Base-by-base conservation (phyloP, 64 coral and sea anemone genomes). In the Pocillopora damicornis region DNA sequence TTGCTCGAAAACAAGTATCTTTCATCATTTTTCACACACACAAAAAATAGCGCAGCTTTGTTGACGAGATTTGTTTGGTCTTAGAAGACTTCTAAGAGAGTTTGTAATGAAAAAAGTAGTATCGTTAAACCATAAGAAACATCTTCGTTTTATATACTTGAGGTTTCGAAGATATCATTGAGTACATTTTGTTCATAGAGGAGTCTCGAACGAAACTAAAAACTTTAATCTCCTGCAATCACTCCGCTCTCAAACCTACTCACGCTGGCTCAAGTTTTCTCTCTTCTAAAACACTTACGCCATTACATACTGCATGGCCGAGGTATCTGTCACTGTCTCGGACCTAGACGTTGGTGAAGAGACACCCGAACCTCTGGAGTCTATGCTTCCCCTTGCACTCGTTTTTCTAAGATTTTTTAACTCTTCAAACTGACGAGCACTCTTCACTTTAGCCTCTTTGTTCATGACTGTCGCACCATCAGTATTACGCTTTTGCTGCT, bases 241-340 rank as follows among this genome's bases (percentile, higher is more conserved):
- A 16, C 9, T 4, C 18, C 15, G 22, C 15, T 80, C 58, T 13
- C 13, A 80, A 22, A 22, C 11, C 16, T 61, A 9, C 16, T 4
- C 58, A 51, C 42, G 42, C 14, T 80, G 17, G 63, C 60, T 35
- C 23, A 12, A 15, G 11, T 64, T 64, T 64, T 25, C 11, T 59
- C 16, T 5, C 15, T 30, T 73, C 56, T 9, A 51, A 51, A 51
- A n/a, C 35, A 89, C 88, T 89, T 82, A 92, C 91, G 91, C 78
- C 91, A 92, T 88, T 9, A 87, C 38, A 35, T 75, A 58, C 36
- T 92, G 77, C 26, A 80, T 76, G 20, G 60, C 69, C 10, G 91
- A 34, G 38, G 78, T 61, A 42, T 92, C 84, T 37, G 57, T 42
- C 12, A 36, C n/a, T 35, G 75, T 63, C 22, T 92, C 91, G n/a